Percentiles rank a stretch among this genome's conserved stretches.
Conservation (phyloP, 2,113 vertebrate species). For the Lophochroa leadbeateri region DNA sequence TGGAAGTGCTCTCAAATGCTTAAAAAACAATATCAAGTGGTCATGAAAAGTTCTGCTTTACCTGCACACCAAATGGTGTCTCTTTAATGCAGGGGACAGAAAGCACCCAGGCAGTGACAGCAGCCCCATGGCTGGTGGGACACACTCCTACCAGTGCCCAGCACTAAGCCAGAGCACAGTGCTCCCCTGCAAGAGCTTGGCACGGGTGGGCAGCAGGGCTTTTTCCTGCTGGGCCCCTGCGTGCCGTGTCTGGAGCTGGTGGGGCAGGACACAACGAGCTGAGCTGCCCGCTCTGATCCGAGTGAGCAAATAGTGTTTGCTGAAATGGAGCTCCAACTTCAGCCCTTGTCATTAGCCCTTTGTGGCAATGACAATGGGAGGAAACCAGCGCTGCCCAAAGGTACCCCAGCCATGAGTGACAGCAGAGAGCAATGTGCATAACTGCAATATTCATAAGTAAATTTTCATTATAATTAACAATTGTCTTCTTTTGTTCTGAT, state of each 20-base stretch:
- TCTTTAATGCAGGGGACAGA: background rate
- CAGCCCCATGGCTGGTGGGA: background rate
- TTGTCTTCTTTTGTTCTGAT: slow-evolving; percentile 51
- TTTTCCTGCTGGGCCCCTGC: background rate
- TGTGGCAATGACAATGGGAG: background rate
- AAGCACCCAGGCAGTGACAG: background rate
- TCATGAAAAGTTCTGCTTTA: background rate
- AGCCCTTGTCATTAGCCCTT: background rate
- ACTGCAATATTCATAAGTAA: slow-evolving; percentile 42
- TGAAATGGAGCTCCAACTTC: background rate
- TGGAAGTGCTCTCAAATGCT: background rate
- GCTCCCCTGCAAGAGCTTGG: background rate
- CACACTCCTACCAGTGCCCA: background rate
- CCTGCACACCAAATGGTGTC: background rate
- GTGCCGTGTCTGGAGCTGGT: background rate
- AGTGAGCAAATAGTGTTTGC: background rate
- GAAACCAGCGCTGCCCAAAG: background rate
- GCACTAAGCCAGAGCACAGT: background rate
- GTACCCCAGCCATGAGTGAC: background rate
- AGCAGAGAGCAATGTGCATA: background rate
- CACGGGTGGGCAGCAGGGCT: too few species aligned
- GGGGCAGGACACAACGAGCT: rapidly evolving
- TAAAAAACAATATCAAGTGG: background rate
- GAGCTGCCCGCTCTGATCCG: background rate
- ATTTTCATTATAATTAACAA: slow-evolving; percentile 44